phyloP scores from a whole-genome alignment of 2,113 vertebrate genomes.

The Sceloporus tristichus region DNA sequence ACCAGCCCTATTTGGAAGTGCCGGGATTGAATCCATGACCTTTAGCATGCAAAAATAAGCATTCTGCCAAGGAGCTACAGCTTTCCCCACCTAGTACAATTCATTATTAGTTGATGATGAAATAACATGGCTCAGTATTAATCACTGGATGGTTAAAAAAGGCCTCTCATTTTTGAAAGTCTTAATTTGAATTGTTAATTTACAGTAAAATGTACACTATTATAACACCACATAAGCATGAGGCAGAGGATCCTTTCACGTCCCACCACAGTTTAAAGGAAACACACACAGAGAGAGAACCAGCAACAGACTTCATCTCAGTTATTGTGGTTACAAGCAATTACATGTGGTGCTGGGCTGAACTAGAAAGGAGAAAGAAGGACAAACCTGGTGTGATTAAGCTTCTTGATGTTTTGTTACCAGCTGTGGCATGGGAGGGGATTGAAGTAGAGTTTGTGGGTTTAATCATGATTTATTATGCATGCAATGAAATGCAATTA shows the following conservation, averaged over 20 bases:
- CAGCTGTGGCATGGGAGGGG: conserved; percentile 48
- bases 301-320: conserved; percentile 14
- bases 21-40: neutral
- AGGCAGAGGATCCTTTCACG: conserved; percentile 37
- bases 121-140: neutral
- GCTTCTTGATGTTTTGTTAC: conserved; percentile 47
- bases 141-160: neutral
- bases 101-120: neutral
- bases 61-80: neutral
- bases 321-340: conserved; percentile 16
- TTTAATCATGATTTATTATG: conserved; percentile 49
- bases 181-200: conserved; percentile 19
- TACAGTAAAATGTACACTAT: neutral
- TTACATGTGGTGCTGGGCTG: conserved; percentile 29
- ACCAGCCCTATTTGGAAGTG: neutral
- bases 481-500: conserved; percentile 43
- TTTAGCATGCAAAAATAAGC: neutral
- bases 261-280: neutral
- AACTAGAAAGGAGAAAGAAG: conserved; percentile 33
- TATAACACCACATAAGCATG: neutral
- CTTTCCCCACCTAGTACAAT: neutral
- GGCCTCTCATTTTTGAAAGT: conserved; percentile 37
- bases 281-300: neutral
- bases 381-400: conserved; percentile 36
- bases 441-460: conserved; percentile 28